These are phyloP conservation scores for Clarias fuscus DNA, from an alignment of 2,797 vertebrate species.

Conservation along the genomic window DNA sequence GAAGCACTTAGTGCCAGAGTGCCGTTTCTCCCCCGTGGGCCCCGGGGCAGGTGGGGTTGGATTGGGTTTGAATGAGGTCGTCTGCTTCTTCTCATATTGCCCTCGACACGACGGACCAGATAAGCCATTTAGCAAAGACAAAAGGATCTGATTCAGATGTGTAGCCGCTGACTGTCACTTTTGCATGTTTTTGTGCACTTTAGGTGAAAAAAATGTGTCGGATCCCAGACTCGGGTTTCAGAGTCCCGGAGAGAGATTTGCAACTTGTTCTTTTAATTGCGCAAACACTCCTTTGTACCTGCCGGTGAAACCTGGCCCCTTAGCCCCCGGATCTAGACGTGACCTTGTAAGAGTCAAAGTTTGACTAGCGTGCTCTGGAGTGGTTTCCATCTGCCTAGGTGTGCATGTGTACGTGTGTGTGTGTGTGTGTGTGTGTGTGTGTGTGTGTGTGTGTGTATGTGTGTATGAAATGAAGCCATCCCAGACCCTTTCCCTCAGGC, in stretches of 20 bases:
- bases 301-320: slow-evolving; percentile 50
- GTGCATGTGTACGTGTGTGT: slow-evolving; percentile 8
- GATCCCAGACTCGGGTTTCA: slow-evolving; percentile 49
- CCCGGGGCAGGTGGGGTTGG: slow-evolving; percentile 40
- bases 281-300: slow-evolving; percentile 48
- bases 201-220: slow-evolving; percentile 46
- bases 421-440: slow-evolving; percentile 6
- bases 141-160: slow-evolving; percentile 46
- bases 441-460: background rate
- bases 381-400: slow-evolving; percentile 24
- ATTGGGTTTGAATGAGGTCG: slow-evolving; percentile 47
- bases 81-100: slow-evolving; percentile 47
- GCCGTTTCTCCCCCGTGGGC: slow-evolving; percentile 28
- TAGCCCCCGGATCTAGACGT: slow-evolving; percentile 34
- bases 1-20: slow-evolving; percentile 49
- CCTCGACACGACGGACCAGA: slow-evolving; percentile 42
- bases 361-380: slow-evolving; percentile 25
- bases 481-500: slow-evolving; percentile 44
- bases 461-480: slow-evolving; percentile 8
- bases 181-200: slow-evolving; percentile 49
- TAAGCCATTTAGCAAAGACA: slow-evolving; percentile 49
- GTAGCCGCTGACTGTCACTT: slow-evolving; percentile 52
- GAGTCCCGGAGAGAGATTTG: slow-evolving; percentile 38
- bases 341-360: slow-evolving; percentile 48
- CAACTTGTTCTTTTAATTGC: slow-evolving; percentile 53